These are phyloP conservation scores for Dryocosmus kuriphilus DNA, from an alignment of 2,888 invertebrate genomes.

Conservation along the genomic window DNA sequence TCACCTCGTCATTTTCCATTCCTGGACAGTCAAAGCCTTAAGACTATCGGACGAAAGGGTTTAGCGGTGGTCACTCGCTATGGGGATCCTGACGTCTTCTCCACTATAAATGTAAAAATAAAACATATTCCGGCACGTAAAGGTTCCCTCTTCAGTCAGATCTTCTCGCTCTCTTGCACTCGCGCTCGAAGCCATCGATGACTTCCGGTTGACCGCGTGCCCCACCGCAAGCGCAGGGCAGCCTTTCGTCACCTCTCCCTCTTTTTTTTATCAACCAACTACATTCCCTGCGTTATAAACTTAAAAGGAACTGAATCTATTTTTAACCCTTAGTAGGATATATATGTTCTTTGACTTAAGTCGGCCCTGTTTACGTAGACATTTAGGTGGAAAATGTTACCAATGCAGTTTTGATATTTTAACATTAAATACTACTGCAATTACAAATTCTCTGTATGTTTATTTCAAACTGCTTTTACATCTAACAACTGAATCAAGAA, in stretches of 20 bases:
- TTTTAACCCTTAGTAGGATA: slow-evolving; percentile 16
- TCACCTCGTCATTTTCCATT: slow-evolving; percentile 2
- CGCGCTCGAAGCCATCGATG: slow-evolving; percentile 40
- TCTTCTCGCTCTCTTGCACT: slow-evolving; percentile 13
- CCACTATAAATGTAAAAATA: slow-evolving; percentile 18
- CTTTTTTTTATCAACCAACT: slow-evolving; percentile 34
- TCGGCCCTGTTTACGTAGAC: not conserved
- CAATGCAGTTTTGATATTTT: not conserved
- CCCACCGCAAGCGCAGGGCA: slow-evolving; percentile 54
- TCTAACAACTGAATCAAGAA: not conserved
- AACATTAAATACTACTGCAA: not conserved
- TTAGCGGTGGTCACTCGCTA: slow-evolving; percentile 17
- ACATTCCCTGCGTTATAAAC: slow-evolving; percentile 22
- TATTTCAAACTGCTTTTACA: not conserved
- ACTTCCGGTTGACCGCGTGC: slow-evolving; percentile 55
- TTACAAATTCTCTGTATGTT: too few species aligned
- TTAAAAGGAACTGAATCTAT: slow-evolving; percentile 37
- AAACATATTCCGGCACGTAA: slow-evolving; percentile 19
- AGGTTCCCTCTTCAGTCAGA: slow-evolving; percentile 17
- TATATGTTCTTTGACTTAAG: not conserved
- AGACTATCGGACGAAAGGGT: slow-evolving; percentile 10
- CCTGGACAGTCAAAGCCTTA: not conserved
- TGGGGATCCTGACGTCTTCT: slow-evolving; percentile 10
- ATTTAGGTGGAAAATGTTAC: not conserved
- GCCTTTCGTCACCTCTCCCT: slow-evolving; percentile 54